Conservation (phyloP, 1,140 invertebrate genomes). For the Drosophila kepulauana region DNA sequence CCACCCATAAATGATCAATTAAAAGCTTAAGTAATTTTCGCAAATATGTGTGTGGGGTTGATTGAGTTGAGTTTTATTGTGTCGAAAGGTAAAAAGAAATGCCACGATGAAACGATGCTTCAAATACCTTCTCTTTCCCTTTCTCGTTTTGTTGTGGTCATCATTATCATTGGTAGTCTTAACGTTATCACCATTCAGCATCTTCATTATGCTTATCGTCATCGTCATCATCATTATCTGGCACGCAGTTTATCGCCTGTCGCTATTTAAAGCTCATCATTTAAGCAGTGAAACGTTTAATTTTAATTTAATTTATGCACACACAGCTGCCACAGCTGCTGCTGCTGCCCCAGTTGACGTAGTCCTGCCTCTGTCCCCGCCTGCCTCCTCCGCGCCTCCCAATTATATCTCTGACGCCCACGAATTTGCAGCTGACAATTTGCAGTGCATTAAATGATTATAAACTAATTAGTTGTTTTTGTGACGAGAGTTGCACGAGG, state of each 20-base stretch:
- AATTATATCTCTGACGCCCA: not conserved
- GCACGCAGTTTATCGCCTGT: conserved; percentile 58
- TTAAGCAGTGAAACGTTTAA: conserved; percentile 73
- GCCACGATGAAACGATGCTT: not conserved
- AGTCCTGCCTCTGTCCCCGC: not conserved
- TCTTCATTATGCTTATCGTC: conserved; percentile 5
- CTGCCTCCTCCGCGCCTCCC: not conserved
- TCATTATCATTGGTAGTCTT: not conserved
- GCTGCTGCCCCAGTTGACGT: conserved; percentile 18
- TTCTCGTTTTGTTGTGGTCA: conserved; percentile 11
- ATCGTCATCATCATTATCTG: conserved; percentile 27
- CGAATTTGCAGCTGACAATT: conserved; percentile 50
- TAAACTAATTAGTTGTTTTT: conserved; percentile 75
- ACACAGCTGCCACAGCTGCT: conserved; percentile 54
- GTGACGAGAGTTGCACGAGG: not conserved
- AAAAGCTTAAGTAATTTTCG: conserved; percentile 22
- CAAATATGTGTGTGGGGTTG: conserved; percentile 6
- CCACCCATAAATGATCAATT: conserved; percentile 25
- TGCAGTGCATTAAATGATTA: conserved; percentile 77
- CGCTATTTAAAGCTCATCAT: conserved; percentile 58
- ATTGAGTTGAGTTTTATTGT: not conserved
- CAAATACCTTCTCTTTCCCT: not conserved
- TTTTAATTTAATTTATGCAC: conserved; percentile 82
- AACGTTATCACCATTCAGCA: not conserved
- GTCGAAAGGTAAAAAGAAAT: conserved; percentile 22